phyloP scores from a whole-genome alignment of 1,140 invertebrate species.

The Antheraea mylitta region DNA sequence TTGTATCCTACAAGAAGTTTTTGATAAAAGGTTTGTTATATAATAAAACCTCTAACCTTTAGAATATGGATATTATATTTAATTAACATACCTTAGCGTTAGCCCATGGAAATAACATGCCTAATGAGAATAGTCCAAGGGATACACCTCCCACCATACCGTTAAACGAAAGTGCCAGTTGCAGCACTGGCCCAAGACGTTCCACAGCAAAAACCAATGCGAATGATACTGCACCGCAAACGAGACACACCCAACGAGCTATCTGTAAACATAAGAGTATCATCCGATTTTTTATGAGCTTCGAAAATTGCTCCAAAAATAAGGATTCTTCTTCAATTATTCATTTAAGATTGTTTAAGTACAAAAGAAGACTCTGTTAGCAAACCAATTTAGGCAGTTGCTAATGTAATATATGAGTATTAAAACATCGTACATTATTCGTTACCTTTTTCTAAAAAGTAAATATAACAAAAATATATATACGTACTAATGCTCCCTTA shows the following conservation, averaged over 20 bases:
- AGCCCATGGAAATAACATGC: constrained; percentile 93
- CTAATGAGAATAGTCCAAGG: constrained; percentile 90
- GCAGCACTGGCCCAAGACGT: constrained; percentile 88
- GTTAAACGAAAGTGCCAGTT: constrained; percentile 92
- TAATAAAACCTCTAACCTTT: too few species aligned
- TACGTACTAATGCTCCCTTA: constrained; percentile 81
- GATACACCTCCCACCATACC: constrained; percentile 94
- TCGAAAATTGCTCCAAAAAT: too few species aligned
- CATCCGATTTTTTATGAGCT: too few species aligned
- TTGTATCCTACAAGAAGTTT: too few species aligned
- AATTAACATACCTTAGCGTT: constrained; percentile 83
- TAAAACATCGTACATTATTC: too few species aligned
- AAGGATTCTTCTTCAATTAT: too few species aligned
- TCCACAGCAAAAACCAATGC: constrained; percentile 88
- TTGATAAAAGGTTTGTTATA: too few species aligned
- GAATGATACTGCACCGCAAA: constrained; percentile 75
- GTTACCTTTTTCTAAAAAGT: too few species aligned
- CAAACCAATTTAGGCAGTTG: too few species aligned
- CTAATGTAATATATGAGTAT: too few species aligned
- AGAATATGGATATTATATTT: not conserved
- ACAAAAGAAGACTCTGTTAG: too few species aligned
- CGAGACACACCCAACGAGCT: constrained; percentile 71
- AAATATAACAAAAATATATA: constrained; percentile 3
- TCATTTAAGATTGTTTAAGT: too few species aligned
- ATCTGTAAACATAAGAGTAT: constrained; percentile 43